phyloP scores from a whole-genome alignment of 2,888 invertebrate species.

The Bibio marci region DNA sequence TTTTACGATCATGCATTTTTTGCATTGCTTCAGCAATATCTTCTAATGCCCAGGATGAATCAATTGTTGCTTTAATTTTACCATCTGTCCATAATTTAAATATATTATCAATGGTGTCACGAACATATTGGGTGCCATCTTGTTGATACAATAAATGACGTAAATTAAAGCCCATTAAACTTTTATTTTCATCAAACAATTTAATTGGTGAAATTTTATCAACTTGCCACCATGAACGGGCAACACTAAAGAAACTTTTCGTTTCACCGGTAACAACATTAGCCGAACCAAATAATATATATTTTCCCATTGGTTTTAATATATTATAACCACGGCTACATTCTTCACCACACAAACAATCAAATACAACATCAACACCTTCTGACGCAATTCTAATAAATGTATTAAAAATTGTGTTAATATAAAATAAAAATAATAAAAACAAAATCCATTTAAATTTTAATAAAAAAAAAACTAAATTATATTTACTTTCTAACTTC shows the following conservation, averaged over 20 bases:
- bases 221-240: slow-evolving; percentile 86
- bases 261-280: slow-evolving; percentile 83
- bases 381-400: slow-evolving; percentile 44
- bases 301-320: slow-evolving; percentile 76
- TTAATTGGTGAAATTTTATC: slow-evolving; percentile 80
- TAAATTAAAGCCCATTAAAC: slow-evolving; percentile 64
- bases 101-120: slow-evolving; percentile 51
- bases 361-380: slow-evolving; percentile 73
- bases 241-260: slow-evolving; percentile 80
- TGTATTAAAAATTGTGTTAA: no score
- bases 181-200: slow-evolving; percentile 78
- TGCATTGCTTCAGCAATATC: slow-evolving; percentile 83
- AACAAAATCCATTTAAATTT: slow-evolving; percentile 31
- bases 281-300: slow-evolving; percentile 73
- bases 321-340: slow-evolving; percentile 69
- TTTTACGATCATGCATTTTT: slow-evolving; percentile 82
- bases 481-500: slow-evolving; percentile 65
- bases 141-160: slow-evolving; percentile 69
- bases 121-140: slow-evolving; percentile 51
- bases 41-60: slow-evolving; percentile 76
- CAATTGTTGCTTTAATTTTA: slow-evolving; percentile 64
- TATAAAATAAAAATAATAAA: not conserved
- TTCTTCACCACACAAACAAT: slow-evolving; percentile 78
- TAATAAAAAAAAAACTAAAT: slow-evolving; percentile 7
- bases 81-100: slow-evolving; percentile 59